These are phyloP conservation scores for Heterotis niloticus DNA, from an alignment of 2,113 vertebrate species.

Conservation along the genomic window DNA sequence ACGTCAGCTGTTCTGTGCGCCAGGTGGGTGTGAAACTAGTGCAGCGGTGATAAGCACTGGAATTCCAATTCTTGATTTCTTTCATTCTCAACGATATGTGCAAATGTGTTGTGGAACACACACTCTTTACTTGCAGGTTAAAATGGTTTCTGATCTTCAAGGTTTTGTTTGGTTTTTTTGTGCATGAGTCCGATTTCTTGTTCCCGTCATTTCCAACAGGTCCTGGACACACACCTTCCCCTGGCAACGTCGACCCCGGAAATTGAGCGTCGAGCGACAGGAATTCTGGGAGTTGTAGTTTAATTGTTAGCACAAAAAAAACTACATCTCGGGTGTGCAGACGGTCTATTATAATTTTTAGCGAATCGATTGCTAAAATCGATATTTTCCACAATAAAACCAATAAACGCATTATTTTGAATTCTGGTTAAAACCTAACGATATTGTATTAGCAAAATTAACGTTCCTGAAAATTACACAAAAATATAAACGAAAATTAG, in stretches of 20 bases:
- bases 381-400: neutral
- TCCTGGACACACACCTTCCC: constrained; percentile 58
- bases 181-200: constrained; percentile 52
- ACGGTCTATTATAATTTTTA: no score
- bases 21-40: constrained; percentile 38
- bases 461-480: no score
- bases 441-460: no score
- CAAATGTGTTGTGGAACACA: constrained; percentile 26
- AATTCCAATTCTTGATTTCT: neutral
- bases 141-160: constrained; percentile 50
- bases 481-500: no score
- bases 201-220: constrained; percentile 69
- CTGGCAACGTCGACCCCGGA: constrained; percentile 56
- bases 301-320: neutral
- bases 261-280: constrained; percentile 50
- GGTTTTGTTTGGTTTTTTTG: constrained; percentile 42
- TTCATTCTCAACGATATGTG: neutral
- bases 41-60: neutral
- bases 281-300: constrained; percentile 61
- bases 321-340: constrained; percentile 31
- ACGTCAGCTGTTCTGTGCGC: constrained; percentile 45
- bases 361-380: neutral
- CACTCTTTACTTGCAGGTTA: constrained; percentile 45
- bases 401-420: neutral
- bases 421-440: no score